Percentiles rank a stretch among this genome's conserved stretches.
Evolutionary conservation across 2,888 invertebrate species (phyloP).

Genomic region (Cerastis leucographa): DNA sequence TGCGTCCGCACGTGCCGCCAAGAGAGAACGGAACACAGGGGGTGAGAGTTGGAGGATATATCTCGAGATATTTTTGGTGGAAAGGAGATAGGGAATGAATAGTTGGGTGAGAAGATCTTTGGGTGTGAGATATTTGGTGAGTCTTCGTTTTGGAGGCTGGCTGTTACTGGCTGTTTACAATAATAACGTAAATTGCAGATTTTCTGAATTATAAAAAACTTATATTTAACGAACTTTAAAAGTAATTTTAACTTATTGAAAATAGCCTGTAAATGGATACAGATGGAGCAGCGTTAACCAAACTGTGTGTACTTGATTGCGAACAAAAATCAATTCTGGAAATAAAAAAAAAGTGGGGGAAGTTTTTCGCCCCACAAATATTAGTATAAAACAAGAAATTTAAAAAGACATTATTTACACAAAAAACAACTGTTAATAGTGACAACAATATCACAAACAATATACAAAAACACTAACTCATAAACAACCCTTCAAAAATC

Average conservation of each 20-base stretch:
- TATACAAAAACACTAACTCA: neutral
- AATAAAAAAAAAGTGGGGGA: neutral
- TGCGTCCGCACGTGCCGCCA: constrained; percentile 86
- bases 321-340: neutral
- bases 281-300: fast-evolving
- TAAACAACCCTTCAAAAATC: constrained; percentile 57
- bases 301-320: too few relatives aligned
- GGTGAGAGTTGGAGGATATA: constrained; percentile 62
- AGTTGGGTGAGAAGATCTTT: neutral
- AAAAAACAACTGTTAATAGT: neutral
- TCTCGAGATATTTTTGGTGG: constrained; percentile 68
- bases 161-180: neutral
- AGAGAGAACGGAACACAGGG: constrained; percentile 68
- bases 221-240: neutral
- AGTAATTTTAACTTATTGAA: neutral
- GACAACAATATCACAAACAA: neutral
- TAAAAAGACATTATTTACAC: neutral
- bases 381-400: neutral
- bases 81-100: neutral
- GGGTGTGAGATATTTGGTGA: too few relatives aligned
- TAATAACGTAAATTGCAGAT: neutral
- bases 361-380: neutral
- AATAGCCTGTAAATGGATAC: too few relatives aligned
- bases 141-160: neutral
- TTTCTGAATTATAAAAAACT: neutral